phyloP scores from a whole-genome alignment of 2,888 invertebrate species.

The Smittia aterrima region DNA sequence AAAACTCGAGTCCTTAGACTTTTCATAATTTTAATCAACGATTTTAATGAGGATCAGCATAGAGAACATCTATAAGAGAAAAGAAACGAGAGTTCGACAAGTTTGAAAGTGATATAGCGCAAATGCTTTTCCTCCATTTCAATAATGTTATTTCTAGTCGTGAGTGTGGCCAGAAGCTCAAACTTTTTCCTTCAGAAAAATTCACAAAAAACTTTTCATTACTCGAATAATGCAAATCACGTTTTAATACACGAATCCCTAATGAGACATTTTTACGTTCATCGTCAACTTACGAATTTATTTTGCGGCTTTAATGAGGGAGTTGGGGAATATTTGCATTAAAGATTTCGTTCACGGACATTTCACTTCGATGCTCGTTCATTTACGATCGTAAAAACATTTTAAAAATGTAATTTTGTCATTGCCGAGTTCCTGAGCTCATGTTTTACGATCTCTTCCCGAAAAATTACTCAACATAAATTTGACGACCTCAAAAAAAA shows the following conservation, averaged over 20 bases:
- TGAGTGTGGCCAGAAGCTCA: no score
- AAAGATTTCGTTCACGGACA: neutral
- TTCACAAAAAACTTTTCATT: no score
- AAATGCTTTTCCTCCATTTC: no score
- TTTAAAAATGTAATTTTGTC: slow-evolving; percentile 11
- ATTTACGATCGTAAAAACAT: slow-evolving; percentile 10
- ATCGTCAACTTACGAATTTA: neutral
- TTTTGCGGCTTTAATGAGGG: neutral
- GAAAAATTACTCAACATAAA: slow-evolving; percentile 3
- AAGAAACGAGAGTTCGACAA: no score
- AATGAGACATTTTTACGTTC: neutral
- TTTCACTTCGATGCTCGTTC: slow-evolving; percentile 2
- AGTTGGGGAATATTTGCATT: slow-evolving; percentile 26
- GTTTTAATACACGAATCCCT: neutral
- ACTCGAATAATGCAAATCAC: slow-evolving; percentile 17
- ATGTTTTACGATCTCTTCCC: slow-evolving; percentile 9
- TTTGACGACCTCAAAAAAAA: slow-evolving; percentile 23
- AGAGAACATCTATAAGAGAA: no score
- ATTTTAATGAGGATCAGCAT: no score
- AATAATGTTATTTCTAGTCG: no score
- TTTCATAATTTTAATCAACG: neutral
- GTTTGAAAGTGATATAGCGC: no score
- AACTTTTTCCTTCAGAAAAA: no score
- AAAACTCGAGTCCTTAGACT: no score
- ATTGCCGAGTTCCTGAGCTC: slow-evolving; percentile 13